Base-by-base conservation (phyloP, 2,888 invertebrate species). In the Drosophila yooni region DNA sequence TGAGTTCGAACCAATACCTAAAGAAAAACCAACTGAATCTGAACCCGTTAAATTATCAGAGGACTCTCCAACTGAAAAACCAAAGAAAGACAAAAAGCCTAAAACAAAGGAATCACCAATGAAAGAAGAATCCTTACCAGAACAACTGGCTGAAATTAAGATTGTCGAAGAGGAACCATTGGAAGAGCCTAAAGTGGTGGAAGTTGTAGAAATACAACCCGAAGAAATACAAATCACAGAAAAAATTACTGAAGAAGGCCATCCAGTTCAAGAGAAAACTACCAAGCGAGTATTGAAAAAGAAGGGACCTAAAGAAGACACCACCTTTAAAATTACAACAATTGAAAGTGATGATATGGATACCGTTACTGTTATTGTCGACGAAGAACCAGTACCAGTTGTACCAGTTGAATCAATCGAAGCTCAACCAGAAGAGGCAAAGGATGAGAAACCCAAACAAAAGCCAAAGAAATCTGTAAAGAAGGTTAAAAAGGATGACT, bases 211-310 rank as follows among this genome's bases (percentile, higher is more conserved):
- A 79, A 74, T 83, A 31, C 74, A 81, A 40, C 92, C 92, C 1
- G 81, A 81, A 21, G 91, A 88, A 36, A 75, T 91, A 0, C 77
- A 87, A 57, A 74, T 90, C n/a, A 82, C 79, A 66, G 91, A 92
- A 67, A 74, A 84, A 18, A 68, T 87, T 11, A 82, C 90, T 36
- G 90, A 90, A 10, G 80, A 86, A 38, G 92, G 92, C n/a, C 74
- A 82, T 63, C 89, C 92, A 1, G 83, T 90, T 25, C 85, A 91
- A 71, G 88, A 92, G 76, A 91, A 88, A 15, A 92, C 89, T 33
- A 91, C 91, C 0, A 92, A 90, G 68, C 86, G 91, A 25, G 81
- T 89, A 11, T 67, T 92, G 5, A 92, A 91, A 63, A 92, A 92
- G 67, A 92, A 92, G 70, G 70, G 81, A 11, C 87, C 83, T 0